A percentile compares a stretch with the other conserved stretches of the same genome.
Conservation (phyloP, 2,113 vertebrate species). For the Ginglymostoma cirratum region DNA sequence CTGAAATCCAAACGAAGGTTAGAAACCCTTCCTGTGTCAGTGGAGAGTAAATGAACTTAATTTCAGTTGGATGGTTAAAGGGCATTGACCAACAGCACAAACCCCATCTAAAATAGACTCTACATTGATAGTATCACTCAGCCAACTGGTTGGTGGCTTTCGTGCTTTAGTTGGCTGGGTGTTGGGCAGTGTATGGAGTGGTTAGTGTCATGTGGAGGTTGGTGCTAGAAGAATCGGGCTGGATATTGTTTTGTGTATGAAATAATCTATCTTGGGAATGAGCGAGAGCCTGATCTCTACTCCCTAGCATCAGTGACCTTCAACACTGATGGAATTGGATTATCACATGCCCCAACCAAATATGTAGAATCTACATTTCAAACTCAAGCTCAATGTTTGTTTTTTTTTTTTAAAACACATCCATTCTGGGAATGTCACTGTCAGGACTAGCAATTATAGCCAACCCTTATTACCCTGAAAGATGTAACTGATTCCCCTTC, state of each 20-base stretch:
- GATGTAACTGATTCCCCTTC: no score
- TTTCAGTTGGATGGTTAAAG: not conserved
- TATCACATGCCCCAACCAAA: not conserved
- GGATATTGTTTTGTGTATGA: not conserved
- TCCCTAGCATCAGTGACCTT: not conserved
- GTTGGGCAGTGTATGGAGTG: not conserved
- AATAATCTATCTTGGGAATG: not conserved
- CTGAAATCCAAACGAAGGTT: not conserved
- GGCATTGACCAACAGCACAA: not conserved
- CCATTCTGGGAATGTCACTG: not conserved
- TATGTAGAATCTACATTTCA: not conserved
- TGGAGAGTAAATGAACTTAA: not conserved
- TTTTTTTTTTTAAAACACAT: not conserved
- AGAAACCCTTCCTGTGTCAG: not conserved
- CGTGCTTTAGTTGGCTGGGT: not conserved
- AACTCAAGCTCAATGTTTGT: not conserved
- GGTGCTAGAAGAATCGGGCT: not conserved
- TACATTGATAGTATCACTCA: not conserved
- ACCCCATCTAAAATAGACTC: not conserved
- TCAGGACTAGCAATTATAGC: not conserved
- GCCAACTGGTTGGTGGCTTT: not conserved
- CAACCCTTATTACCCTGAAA: not conserved
- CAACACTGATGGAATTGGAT: not conserved
- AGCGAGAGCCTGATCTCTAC: not conserved
- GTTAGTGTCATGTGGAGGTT: not conserved